Conservation (phyloP, 2,888 invertebrate species). For the Eupithecia exiguata region DNA sequence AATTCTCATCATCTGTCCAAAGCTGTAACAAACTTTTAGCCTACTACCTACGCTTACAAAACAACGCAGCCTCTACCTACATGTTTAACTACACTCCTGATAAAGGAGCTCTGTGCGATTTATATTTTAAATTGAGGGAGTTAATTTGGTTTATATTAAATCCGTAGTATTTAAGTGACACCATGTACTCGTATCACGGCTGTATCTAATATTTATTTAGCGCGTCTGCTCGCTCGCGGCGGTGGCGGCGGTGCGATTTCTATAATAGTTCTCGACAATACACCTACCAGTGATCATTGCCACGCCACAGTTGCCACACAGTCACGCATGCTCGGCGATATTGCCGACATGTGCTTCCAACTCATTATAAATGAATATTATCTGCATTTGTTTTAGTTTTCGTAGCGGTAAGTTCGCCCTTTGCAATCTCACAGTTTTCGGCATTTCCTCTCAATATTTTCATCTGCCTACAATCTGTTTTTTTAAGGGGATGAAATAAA, state of each 20-base stretch:
- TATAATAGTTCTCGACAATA: constrained; percentile 33
- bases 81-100: no score
- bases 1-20: no score
- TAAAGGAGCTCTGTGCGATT: no score
- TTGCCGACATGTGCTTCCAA: neutral
- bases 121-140: no score
- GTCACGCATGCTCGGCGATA: constrained; percentile 4
- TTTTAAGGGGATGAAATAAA: neutral
- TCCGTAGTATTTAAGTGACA: no score
- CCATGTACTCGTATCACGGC: no score
- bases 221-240: constrained; percentile 30
- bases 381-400: neutral
- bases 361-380: neutral
- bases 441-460: neutral
- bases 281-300: constrained; percentile 10
- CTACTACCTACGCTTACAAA: no score
- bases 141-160: no score
- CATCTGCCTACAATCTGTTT: neutral
- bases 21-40: no score
- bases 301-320: constrained; percentile 11
- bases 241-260: constrained; percentile 9
- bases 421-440: neutral
- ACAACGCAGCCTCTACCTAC: no score
- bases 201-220: no score
- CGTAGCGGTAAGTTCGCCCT: neutral